Evolutionary conservation across 1,140 invertebrate species (phyloP).

Genomic region (Lasioglossum albipes): DNA sequence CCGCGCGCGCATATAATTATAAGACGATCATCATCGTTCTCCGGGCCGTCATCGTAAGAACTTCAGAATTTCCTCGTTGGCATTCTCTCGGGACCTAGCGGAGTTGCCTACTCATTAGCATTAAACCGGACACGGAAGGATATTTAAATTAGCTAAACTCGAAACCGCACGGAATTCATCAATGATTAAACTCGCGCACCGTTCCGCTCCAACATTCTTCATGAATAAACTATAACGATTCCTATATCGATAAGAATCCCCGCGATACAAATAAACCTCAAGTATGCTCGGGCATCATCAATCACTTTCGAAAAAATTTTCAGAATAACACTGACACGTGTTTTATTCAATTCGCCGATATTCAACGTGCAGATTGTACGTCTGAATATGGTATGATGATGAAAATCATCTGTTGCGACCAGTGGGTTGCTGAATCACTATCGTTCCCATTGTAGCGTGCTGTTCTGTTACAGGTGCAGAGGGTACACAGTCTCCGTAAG

Average conservation of each 20-base stretch:
- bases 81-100: slow-evolving; percentile 3
- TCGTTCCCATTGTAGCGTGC: slow-evolving; percentile 12
- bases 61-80: neutral
- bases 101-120: slow-evolving; percentile 37
- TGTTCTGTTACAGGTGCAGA: slow-evolving; percentile 16
- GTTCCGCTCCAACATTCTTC: neutral
- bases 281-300: neutral
- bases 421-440: slow-evolving; percentile 47
- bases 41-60: slow-evolving; percentile 27
- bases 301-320: slow-evolving; percentile 16
- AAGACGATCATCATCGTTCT: slow-evolving; percentile 64
- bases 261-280: neutral
- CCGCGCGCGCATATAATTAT: slow-evolving; percentile 66
- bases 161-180: neutral
- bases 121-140: neutral
- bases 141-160: neutral
- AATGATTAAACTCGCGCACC: neutral
- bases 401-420: slow-evolving; percentile 37
- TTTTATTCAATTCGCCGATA: slow-evolving; percentile 28
- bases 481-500: neutral
- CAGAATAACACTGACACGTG: neutral
- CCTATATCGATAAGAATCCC: neutral
- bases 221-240: neutral
- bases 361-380: slow-evolving; percentile 1
- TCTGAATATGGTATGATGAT: slow-evolving; percentile 28